These are phyloP conservation scores for Vulpes ferrilata DNA, from an alignment of 2,113 vertebrate genomes.

Conservation along the genomic window DNA sequence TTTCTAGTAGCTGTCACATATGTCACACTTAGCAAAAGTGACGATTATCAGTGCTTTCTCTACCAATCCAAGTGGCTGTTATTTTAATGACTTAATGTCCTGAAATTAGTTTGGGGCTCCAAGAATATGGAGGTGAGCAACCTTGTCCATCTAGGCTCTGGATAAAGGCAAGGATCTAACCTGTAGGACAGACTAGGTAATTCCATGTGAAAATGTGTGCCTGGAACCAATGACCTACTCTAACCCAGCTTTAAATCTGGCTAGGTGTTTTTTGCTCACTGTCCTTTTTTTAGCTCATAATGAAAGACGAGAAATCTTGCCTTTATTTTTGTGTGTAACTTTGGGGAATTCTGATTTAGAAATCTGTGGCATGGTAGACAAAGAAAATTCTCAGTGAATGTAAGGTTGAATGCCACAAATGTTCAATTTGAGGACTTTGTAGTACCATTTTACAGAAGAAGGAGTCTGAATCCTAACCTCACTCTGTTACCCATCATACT, in stretches of 20 bases:
- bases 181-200: not conserved
- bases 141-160: not conserved
- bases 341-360: constrained; percentile 32
- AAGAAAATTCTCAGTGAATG: not conserved
- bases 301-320: not conserved
- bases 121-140: not conserved
- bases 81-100: not conserved
- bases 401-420: not conserved
- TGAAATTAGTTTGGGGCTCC: constrained; percentile 26
- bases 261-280: not conserved
- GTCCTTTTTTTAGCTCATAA: not conserved
- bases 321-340: not conserved
- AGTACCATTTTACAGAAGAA: not conserved
- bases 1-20: constrained; percentile 45
- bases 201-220: not conserved
- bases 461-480: not conserved
- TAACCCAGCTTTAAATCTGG: not conserved
- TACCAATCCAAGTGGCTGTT: not conserved
- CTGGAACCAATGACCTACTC: not conserved
- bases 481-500: not conserved
- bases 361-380: not conserved
- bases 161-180: not conserved
- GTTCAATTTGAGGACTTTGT: not conserved
- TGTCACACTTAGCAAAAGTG: not conserved
- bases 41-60: not conserved